phyloP scores from a whole-genome alignment of 2,888 invertebrate genomes.

The Rotaria socialis region DNA sequence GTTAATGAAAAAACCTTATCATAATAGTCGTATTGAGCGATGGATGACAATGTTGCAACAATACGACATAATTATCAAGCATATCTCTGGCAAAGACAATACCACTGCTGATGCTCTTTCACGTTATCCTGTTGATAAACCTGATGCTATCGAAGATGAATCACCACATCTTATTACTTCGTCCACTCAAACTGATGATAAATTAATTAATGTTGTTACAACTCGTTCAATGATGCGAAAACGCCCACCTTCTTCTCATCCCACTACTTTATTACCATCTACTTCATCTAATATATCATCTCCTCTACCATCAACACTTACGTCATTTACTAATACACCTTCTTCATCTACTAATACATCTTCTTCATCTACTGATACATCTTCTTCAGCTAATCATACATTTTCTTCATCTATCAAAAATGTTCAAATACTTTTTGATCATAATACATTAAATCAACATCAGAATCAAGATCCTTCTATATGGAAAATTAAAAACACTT shows the following conservation, averaged over 20 bases:
- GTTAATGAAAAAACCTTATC: neutral
- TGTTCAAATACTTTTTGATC: too few relatives aligned
- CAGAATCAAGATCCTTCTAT: too few relatives aligned
- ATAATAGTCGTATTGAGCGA: neutral
- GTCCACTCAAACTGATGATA: neutral
- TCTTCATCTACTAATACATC: too few relatives aligned
- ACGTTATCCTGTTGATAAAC: constrained; percentile 22
- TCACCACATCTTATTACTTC: neutral
- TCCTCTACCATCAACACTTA: too few relatives aligned
- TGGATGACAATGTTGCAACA: neutral
- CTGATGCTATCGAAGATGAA: neutral
- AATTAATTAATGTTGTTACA: neutral
- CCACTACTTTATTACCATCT: neutral
- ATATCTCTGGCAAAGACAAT: constrained; percentile 12
- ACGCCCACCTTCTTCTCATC: neutral
- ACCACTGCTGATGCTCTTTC: neutral
- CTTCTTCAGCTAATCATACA: too few relatives aligned
- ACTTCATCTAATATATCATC: neutral
- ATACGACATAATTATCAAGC: neutral
- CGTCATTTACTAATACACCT: too few relatives aligned
- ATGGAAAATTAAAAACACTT: too few relatives aligned
- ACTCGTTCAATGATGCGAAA: neutral
- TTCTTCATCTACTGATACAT: neutral
- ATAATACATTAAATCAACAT: too few relatives aligned
- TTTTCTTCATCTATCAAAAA: too few relatives aligned